Percentiles rank a stretch among this genome's conserved stretches.
Conservation (phyloP, 2,888 invertebrate genomes). For the Bellardia bayeri region DNA sequence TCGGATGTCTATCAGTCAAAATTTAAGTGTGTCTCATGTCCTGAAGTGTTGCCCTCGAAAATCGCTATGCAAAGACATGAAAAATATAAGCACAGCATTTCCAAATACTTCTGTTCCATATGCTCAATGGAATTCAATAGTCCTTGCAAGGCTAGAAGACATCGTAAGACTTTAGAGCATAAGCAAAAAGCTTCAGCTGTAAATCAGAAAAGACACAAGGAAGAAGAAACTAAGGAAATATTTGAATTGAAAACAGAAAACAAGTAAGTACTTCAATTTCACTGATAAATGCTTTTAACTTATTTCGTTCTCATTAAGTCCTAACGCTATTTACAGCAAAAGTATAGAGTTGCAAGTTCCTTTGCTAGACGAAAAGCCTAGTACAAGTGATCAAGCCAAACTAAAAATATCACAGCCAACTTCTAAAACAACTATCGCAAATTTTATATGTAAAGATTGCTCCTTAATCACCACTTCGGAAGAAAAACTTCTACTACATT, state of each 20-base stretch:
- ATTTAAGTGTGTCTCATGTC: constrained; percentile 87
- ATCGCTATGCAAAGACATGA: constrained; percentile 89
- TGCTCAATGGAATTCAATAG: constrained; percentile 88
- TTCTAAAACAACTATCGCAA: background rate
- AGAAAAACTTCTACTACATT: constrained; percentile 87
- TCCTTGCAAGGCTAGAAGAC: constrained; percentile 87
- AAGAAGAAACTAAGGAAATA: background rate
- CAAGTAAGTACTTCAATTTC: constrained; percentile 29
- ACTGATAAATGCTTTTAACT: background rate
- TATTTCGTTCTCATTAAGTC: background rate
- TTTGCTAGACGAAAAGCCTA: constrained; percentile 31
- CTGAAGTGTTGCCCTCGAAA: constrained; percentile 86
- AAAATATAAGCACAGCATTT: constrained; percentile 86
- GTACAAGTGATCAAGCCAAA: constrained; percentile 56
- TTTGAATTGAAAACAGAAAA: background rate
- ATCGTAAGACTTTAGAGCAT: constrained; percentile 88
- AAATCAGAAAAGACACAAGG: background rate
- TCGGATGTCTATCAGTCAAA: constrained; percentile 88
- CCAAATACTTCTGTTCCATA: constrained; percentile 88
- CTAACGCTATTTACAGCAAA: background rate
- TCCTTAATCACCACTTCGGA: constrained; percentile 83
- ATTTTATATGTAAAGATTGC: constrained; percentile 69
- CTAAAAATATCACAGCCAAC: background rate
- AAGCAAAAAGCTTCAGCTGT: constrained; percentile 22
- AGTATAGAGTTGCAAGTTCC: background rate